Percentiles rank a stretch among this genome's conserved stretches.
These are phyloP conservation scores for Ophioninae sp. DNA, from an alignment of 2,888 invertebrate genomes.

Conservation along the genomic window DNA sequence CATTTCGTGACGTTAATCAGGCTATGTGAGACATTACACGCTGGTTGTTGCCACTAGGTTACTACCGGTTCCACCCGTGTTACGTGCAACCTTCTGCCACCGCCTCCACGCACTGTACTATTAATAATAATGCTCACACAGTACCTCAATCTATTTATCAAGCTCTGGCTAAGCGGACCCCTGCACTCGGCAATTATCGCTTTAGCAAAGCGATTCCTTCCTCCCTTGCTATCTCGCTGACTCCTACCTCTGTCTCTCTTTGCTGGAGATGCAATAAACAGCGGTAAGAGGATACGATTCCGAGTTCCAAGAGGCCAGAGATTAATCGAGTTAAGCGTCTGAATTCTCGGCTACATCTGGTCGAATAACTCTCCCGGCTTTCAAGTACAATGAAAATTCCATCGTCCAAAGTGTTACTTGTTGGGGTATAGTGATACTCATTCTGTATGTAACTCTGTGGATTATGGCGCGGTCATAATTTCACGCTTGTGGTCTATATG, in stretches of 20 bases:
- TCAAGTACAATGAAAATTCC: conserved; percentile 46
- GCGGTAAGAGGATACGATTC: conserved; percentile 31
- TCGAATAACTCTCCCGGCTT: conserved; percentile 39
- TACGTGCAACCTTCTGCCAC: conserved; percentile 16
- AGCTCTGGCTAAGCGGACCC: conserved; percentile 51
- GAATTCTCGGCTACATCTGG: conserved; percentile 32
- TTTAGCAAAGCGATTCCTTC: conserved; percentile 44
- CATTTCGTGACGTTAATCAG: conserved; percentile 75
- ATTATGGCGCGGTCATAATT: conserved; percentile 33
- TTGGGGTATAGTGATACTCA: conserved; percentile 9
- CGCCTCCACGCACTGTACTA: conserved; percentile 34
- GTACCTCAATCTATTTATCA: conserved; percentile 73
- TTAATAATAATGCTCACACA: conserved; percentile 60
- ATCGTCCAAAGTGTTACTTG: conserved; percentile 36
- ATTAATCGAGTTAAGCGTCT: conserved; percentile 50
- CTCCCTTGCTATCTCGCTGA: too few species aligned
- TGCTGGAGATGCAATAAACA: conserved; percentile 5
- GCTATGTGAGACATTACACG: conserved; percentile 72
- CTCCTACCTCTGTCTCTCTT: conserved; percentile 15
- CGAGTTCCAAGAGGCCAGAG: conserved; percentile 17
- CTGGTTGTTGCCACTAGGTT: conserved; percentile 50
- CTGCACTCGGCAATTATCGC: conserved; percentile 69
- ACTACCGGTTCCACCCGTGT: conserved; percentile 13
- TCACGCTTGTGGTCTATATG: conserved; percentile 7
- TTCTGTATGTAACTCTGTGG: not conserved